Conservation (phyloP, 1,140 invertebrate genomes). For the Drosophila melanogaster region Release_6_plus_ISO1_MT NC_004354.4:21201501-21202000, state of each 20-base stretch:
- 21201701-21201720: constrained; percentile 49
- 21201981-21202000: neutral
- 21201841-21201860: constrained; percentile 49
- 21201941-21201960: too few relatives aligned
- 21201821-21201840: neutral
- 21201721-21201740: constrained; percentile 9
- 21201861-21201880: constrained; percentile 73
- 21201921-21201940: neutral
- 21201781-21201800: constrained; percentile 26
- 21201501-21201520: neutral
- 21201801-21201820: constrained; percentile 2
- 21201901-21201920: constrained; percentile 29
- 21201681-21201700: constrained; percentile 37
- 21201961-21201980: too few relatives aligned
- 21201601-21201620: constrained; percentile 26
- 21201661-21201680: constrained; percentile 20
- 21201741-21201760: constrained; percentile 3
- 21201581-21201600: constrained; percentile 5
- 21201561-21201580: neutral
- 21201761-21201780: constrained; percentile 52
- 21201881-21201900: constrained; percentile 79
- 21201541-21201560: neutral
- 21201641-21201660: neutral
- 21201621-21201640: constrained; percentile 42
- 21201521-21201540: neutral